A percentile compares a stretch with the other conserved stretches of the same genome.
Evolutionary conservation across 2,113 vertebrate genomes (phyloP).

Genomic region (Crypturellus undulatus): DNA sequence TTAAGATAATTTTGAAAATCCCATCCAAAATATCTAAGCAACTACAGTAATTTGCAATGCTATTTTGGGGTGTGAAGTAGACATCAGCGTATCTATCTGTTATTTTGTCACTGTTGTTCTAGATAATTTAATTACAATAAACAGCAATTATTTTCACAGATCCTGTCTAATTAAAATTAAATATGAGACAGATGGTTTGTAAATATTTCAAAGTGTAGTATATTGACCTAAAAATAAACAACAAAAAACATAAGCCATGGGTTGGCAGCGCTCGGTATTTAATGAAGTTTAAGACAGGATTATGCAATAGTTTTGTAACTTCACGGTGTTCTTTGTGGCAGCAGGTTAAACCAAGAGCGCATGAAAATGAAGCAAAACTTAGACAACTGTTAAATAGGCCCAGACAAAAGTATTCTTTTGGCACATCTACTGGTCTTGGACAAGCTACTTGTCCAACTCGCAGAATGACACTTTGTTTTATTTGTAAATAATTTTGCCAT

Average conservation of each 20-base stretch:
- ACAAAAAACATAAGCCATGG: background rate
- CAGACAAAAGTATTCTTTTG: background rate
- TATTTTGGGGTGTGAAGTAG: background rate
- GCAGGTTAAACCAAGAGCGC: background rate
- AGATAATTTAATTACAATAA: background rate
- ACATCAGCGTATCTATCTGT: background rate
- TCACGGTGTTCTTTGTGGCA: background rate
- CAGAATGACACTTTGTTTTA: background rate
- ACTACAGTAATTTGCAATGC: background rate
- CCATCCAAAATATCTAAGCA: background rate
- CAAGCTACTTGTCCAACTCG: background rate
- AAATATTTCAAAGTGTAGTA: background rate
- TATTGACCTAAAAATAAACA: background rate
- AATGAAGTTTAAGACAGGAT: background rate
- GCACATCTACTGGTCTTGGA: background rate
- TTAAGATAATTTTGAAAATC: background rate
- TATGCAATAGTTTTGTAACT: background rate
- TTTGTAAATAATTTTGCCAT: background rate
- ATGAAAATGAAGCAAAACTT: background rate
- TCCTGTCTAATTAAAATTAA: conserved; percentile 2
- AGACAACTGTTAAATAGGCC: background rate
- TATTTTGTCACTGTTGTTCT: background rate
- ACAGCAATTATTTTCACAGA: background rate
- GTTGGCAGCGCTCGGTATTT: background rate
- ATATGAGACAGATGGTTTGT: background rate